Evolutionary conservation across 2,888 invertebrate genomes (phyloP), one percentile per base, ranked within the genome.

Genomic region (Acanthacorydalis orientalis): DNA sequence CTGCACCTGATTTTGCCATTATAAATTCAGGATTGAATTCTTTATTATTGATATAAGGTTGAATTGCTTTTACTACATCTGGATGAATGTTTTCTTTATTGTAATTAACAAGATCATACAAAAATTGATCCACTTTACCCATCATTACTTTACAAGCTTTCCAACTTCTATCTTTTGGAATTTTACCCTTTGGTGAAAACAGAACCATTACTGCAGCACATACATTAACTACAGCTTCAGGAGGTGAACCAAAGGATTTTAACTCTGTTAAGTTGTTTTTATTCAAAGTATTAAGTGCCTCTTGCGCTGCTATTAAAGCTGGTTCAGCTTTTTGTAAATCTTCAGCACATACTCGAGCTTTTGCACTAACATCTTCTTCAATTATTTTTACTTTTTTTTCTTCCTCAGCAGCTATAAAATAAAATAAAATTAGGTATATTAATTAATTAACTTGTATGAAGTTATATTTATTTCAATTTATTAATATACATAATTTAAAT

Each of bases 21-120:
- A 95, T 85, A 53, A 84, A 80, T 37, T 87, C 87, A 0, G 89
- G 80, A 54, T 80, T 78, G 63, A 95, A 95, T 54, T 91, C 90
- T 10, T 78, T 76, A 59, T 81, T 72, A 55, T 72, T 75, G 12
- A 75, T 65, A 59, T 78, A 80, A 14, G 75, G 75, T 50, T 68
- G 64, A 1, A 73, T 71, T 8, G 87, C 90, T 68, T 88, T 91
- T 4, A 90, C 80, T 44, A 90, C 75, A 53, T 89, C 86, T 0
- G 88, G 82, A 56, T 83, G 83, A 60, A 95, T 92, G 60, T 92
- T 88, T 62, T 93, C 92, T 60, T 95, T 95, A 60, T 95, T 88
- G 57, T 92, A 92, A 61, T 83, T 81, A 14, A 86, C 76, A 39
- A 95, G 69, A 34, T 43, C 80, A 53, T 80, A 74, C 44, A 95